Percentiles rank a stretch among this genome's conserved stretches.
Evolutionary conservation across 2,888 invertebrate genomes (phyloP).

Genomic region (Palloptera scutellata): DNA sequence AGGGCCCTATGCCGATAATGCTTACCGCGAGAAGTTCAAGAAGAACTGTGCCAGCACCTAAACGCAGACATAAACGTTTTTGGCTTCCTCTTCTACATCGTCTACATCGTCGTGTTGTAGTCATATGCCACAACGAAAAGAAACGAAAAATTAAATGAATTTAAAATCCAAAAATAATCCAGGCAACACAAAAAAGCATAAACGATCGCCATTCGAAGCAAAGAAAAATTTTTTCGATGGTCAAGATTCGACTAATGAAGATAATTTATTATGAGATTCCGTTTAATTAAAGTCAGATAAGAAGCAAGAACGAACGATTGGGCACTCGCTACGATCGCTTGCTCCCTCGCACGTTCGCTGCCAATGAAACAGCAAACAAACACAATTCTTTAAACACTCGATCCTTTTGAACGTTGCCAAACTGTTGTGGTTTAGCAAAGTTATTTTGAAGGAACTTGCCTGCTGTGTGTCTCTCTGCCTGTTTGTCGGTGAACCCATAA

Average conservation of each 20-base stretch:
- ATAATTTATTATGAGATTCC: slow-evolving; percentile 65
- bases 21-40: background rate
- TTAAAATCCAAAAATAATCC: background rate
- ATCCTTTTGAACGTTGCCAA: background rate
- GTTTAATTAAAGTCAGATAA: slow-evolving; percentile 65
- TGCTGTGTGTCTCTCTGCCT: slow-evolving; percentile 16
- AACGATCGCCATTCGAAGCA: slow-evolving; percentile 11
- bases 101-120: background rate
- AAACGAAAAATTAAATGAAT: background rate
- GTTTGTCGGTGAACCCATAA: slow-evolving; percentile 16
- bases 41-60: background rate
- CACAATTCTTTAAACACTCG: slow-evolving; percentile 7
- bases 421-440: background rate
- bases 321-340: slow-evolving; percentile 40
- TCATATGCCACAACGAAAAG: background rate
- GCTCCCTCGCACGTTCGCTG: background rate
- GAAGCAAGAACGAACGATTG: slow-evolving; percentile 39
- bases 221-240: slow-evolving; percentile 41
- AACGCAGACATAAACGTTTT: background rate
- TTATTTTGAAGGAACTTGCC: slow-evolving; percentile 13
- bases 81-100: background rate
- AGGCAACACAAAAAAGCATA: slow-evolving; percentile 21
- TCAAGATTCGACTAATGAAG: slow-evolving; percentile 60
- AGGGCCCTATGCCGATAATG: background rate
- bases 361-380: slow-evolving; percentile 4